Percentiles rank a stretch among this genome's conserved stretches.
These are phyloP conservation scores for Drosophila melanosoma DNA, from an alignment of 2,888 invertebrate genomes.

Conservation along the genomic window DNA sequence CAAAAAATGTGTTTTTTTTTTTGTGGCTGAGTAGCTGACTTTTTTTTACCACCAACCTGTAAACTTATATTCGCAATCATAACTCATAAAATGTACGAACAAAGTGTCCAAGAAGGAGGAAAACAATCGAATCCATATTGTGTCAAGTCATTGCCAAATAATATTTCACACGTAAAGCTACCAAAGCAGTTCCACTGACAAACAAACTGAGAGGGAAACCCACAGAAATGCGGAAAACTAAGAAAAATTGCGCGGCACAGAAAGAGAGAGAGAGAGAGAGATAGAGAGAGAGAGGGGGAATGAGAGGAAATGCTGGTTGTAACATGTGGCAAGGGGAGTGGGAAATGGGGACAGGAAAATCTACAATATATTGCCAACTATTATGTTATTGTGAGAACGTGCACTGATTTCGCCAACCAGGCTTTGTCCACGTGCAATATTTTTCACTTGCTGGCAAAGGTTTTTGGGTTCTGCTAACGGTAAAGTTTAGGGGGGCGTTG, in stretches of 20 bases:
- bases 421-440: slow-evolving; percentile 78
- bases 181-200: slow-evolving; percentile 18
- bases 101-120: slow-evolving; percentile 13
- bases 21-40: not conserved
- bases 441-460: slow-evolving; percentile 55
- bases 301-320: not conserved
- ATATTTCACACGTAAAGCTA: slow-evolving; percentile 63
- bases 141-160: slow-evolving; percentile 69
- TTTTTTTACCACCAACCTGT: not conserved
- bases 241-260: slow-evolving; percentile 50
- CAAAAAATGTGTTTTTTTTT: not conserved
- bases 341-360: slow-evolving; percentile 40
- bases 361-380: slow-evolving; percentile 75
- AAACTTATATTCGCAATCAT: slow-evolving; percentile 7
- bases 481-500: not conserved
- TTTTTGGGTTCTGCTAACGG: slow-evolving; percentile 5
- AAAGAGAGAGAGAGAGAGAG: slow-evolving; percentile 5
- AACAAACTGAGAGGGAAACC: slow-evolving; percentile 20
- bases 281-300: slow-evolving; percentile 22
- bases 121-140: slow-evolving; percentile 56
- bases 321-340: not conserved
- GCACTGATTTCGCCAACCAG: slow-evolving; percentile 71
- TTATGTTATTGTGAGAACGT: slow-evolving; percentile 81
- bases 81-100: slow-evolving; percentile 33
- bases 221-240: slow-evolving; percentile 60